Conservation (phyloP, 2,797 vertebrate species). For the Heliangelus exortis region DNA sequence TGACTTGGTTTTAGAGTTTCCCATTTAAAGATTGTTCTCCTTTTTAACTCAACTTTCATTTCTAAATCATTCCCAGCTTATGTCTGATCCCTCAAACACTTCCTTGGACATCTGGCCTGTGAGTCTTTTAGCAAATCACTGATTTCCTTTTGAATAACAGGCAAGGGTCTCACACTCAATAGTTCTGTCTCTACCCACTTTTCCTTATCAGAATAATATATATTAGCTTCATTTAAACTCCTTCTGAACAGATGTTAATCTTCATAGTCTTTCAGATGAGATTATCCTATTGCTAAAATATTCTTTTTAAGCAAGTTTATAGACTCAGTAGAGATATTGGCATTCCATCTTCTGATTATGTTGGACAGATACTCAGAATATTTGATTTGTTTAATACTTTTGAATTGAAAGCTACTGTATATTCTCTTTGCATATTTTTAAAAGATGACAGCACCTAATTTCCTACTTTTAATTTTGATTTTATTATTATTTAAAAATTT, state of each 20-base stretch:
- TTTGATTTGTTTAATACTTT: background rate
- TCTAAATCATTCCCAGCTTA: background rate
- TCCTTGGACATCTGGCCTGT: background rate
- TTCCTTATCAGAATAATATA: background rate
- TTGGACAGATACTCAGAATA: background rate
- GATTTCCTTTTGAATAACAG: background rate
- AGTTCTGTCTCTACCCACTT: background rate
- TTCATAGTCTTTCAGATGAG: background rate
- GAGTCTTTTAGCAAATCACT: background rate
- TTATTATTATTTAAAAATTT: background rate
- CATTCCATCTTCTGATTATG: background rate
- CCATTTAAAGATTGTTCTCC: background rate
- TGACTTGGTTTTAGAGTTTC: background rate
- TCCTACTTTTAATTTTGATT: background rate
- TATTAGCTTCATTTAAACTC: background rate
- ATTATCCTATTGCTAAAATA: background rate
- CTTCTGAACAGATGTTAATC: background rate
- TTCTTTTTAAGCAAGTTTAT: background rate
- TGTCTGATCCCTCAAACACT: background rate
- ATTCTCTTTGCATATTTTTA: background rate
- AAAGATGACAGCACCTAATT: background rate
- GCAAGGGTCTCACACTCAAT: background rate
- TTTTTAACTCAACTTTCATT: background rate
- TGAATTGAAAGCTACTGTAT: background rate
- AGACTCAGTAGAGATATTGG: background rate